phyloP scores from a whole-genome alignment of 1,140 invertebrate species.

The Aporrectodea caliginosa region DNA sequence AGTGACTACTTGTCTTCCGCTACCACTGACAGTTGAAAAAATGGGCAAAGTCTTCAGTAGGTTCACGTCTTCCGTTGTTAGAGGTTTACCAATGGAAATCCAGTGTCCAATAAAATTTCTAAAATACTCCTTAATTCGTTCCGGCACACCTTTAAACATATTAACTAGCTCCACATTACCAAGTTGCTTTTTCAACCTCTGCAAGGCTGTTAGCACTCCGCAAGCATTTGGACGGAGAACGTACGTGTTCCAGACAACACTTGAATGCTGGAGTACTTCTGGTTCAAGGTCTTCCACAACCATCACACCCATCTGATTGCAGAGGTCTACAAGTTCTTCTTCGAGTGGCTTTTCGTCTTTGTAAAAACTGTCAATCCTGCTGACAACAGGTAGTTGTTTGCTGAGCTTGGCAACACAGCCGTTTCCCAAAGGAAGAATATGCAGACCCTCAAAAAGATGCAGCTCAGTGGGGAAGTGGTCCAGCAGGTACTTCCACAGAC shows the following conservation, averaged over 20 bases:
- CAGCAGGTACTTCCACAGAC: background rate
- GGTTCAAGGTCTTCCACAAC: background rate
- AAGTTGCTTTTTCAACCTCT: background rate
- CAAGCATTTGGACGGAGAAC: background rate
- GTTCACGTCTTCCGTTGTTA: too few relatives aligned
- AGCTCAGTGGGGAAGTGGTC: background rate
- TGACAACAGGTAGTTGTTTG: background rate
- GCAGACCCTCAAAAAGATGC: background rate
- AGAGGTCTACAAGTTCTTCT: background rate
- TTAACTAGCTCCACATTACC: background rate
- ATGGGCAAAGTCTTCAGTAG: background rate
- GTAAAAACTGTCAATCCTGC: background rate
- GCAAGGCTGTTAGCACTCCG: background rate
- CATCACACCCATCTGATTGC: background rate
- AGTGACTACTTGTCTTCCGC: background rate
- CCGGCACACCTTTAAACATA: background rate
- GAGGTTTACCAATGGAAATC: too few relatives aligned
- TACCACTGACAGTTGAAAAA: background rate
- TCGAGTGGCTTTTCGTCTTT: background rate
- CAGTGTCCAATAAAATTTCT: too few relatives aligned
- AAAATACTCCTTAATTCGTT: too few relatives aligned
- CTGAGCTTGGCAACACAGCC: background rate
- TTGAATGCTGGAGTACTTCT: background rate
- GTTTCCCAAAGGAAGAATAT: background rate
- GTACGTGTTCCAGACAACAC: background rate